phyloP scores from a whole-genome alignment of 2,797 vertebrate genomes.

The Poeciliopsis paucimaculata region DNA sequence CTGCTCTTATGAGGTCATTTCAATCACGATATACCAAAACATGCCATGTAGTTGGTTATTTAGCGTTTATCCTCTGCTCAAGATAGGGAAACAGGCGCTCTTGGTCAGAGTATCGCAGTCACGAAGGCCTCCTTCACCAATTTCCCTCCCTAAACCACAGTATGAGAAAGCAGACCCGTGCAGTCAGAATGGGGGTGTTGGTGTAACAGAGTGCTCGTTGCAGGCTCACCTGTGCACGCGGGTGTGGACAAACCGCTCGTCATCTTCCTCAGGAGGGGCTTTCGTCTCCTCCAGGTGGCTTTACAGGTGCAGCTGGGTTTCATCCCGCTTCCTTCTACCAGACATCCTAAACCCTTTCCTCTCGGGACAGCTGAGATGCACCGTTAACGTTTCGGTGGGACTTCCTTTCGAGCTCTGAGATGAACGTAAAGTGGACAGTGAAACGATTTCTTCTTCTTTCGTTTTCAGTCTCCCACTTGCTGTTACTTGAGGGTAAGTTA shows the following conservation, averaged over 20 bases:
- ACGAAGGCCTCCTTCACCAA: not conserved
- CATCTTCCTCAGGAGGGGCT: constrained; percentile 38
- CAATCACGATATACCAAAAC: not conserved
- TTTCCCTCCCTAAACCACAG: not conserved
- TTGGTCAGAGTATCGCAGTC: not conserved
- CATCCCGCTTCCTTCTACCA: constrained; percentile 41
- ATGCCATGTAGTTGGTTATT: not conserved
- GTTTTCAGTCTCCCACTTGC: constrained; percentile 87
- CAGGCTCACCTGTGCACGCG: constrained; percentile 53
- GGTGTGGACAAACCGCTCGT: constrained; percentile 54
- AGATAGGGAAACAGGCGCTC: not conserved
- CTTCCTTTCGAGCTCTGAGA: constrained; percentile 87
- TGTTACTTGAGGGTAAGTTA: constrained; percentile 90
- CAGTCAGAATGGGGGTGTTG: constrained; percentile 12
- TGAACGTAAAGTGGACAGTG: constrained; percentile 91
- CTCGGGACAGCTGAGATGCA: constrained; percentile 84
- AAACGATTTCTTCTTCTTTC: constrained; percentile 90
- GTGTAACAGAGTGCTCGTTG: constrained; percentile 27
- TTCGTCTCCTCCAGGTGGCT: constrained; percentile 43
- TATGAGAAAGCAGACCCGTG: not conserved
- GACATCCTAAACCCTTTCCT: constrained; percentile 46
- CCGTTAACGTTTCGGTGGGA: constrained; percentile 78
- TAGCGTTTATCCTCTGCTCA: not conserved
- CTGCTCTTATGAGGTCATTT: not conserved
- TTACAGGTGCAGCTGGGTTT: constrained; percentile 30